These are phyloP conservation scores for Cryptoblepharus egeriae DNA, from an alignment of 2,797 vertebrate genomes.

Conservation along the genomic window DNA sequence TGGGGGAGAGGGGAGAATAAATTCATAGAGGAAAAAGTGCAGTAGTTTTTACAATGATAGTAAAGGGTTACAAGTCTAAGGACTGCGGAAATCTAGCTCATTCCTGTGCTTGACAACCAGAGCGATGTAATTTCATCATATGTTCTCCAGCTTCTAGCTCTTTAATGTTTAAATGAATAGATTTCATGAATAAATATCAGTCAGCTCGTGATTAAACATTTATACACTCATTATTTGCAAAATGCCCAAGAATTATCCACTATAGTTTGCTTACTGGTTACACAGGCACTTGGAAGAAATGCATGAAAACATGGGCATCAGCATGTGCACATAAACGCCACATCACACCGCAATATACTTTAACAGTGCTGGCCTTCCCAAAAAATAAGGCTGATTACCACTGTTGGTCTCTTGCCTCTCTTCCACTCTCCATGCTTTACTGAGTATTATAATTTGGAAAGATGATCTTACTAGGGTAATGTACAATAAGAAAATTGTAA, in stretches of 20 bases:
- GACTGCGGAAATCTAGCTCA: constrained; percentile 41
- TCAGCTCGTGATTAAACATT: constrained; percentile 58
- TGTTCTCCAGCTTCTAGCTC: constrained; percentile 22
- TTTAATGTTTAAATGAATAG: constrained; percentile 59
- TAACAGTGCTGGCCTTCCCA: constrained; percentile 11
- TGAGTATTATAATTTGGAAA: constrained; percentile 68
- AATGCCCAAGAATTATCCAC: constrained; percentile 38
- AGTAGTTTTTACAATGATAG: constrained; percentile 56
- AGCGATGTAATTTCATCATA: constrained; percentile 64
- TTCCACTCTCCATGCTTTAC: constrained; percentile 54
- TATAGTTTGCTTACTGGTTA: constrained; percentile 48
- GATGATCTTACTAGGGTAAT: constrained; percentile 71
- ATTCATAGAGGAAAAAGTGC: constrained; percentile 31
- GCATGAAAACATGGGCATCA: constrained; percentile 23
- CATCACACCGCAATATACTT: constrained; percentile 7
- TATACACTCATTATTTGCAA: constrained; percentile 56
- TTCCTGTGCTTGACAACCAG: constrained; percentile 51
- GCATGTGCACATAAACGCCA: neutral
- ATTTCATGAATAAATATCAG: constrained; percentile 68
- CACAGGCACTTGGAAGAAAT: constrained; percentile 23
- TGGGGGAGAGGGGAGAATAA: neutral
- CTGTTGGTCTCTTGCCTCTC: constrained; percentile 55
- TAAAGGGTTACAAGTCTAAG: constrained; percentile 53
- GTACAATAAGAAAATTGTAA: constrained; percentile 72
- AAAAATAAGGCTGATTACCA: constrained; percentile 41